These are phyloP conservation scores for Polia nebulosa DNA, from an alignment of 2,888 invertebrate genomes.

Conservation along the genomic window DNA sequence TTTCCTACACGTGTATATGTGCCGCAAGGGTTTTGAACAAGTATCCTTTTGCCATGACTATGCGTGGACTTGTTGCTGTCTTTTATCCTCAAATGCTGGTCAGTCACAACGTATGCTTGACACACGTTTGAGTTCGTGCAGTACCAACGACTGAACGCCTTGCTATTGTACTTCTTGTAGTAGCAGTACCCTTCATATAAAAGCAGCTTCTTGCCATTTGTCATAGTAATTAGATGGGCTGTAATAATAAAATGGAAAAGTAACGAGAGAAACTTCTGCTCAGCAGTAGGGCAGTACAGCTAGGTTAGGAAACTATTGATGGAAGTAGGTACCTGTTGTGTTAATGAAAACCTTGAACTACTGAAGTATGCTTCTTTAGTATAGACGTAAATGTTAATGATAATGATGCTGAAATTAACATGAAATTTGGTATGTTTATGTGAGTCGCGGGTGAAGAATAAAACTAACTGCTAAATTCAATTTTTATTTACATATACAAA, in stretches of 20 bases:
- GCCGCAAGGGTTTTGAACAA: conserved; percentile 26
- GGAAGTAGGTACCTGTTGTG: neutral
- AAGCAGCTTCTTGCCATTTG: conserved; percentile 47
- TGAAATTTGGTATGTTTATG: neutral
- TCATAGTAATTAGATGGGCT: conserved; percentile 47
- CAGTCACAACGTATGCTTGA: conserved; percentile 33
- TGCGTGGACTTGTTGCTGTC: conserved; percentile 18
- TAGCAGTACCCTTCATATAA: conserved; percentile 48
- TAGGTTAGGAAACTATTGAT: conserved; percentile 3
- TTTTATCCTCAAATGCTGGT: conserved; percentile 24
- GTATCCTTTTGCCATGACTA: conserved; percentile 15
- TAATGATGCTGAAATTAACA: neutral
- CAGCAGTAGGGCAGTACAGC: neutral
- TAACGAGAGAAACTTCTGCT: neutral
- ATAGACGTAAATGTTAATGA: neutral
- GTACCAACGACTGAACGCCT: conserved; percentile 40
- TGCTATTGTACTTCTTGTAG: conserved; percentile 35
- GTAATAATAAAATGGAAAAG: conserved; percentile 26
- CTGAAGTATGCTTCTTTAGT: neutral
- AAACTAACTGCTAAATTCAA: neutral
- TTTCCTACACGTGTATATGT: conserved; percentile 23
- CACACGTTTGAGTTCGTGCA: conserved; percentile 38
- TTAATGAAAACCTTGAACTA: neutral
- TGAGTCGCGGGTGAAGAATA: neutral
- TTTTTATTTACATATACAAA: neutral